phyloP scores from a whole-genome alignment of 2,888 invertebrate genomes.

The Dynastes tityus region DNA sequence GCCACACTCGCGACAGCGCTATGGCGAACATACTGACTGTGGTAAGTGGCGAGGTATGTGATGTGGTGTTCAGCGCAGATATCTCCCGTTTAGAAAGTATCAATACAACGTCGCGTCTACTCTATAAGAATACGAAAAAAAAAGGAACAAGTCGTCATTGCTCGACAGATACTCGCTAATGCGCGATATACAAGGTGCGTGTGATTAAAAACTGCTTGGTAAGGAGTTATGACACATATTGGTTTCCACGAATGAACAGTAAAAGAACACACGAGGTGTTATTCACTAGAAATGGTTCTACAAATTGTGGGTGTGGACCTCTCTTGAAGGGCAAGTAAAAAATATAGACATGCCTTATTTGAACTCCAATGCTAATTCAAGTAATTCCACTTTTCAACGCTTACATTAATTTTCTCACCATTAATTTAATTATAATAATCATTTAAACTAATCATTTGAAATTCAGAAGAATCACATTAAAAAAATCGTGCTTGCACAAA shows the following conservation, averaged over 20 bases:
- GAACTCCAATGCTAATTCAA: too few species aligned
- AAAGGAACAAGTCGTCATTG: conserved; percentile 7
- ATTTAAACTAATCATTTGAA: too few species aligned
- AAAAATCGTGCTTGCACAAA: too few species aligned
- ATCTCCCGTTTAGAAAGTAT: conserved; percentile 44
- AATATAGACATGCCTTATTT: too few species aligned
- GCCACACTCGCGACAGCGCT: conserved; percentile 59
- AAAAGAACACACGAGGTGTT: too few species aligned
- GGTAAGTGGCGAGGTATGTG: conserved; percentile 30
- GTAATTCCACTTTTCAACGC: too few species aligned
- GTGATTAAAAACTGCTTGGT: not conserved
- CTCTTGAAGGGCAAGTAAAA: too few species aligned
- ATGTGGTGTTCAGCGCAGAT: conserved; percentile 32
- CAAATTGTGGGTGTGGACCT: too few species aligned
- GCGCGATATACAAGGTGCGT: conserved; percentile 10
- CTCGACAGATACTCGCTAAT: not conserved
- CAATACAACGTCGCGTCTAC: not conserved
- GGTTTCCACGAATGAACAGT: not conserved
- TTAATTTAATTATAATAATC: too few species aligned
- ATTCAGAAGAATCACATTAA: too few species aligned
- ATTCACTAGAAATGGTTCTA: too few species aligned
- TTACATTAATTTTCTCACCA: too few species aligned
- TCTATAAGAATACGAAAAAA: conserved; percentile 11
- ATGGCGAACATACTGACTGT: conserved; percentile 56
- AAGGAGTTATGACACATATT: not conserved